A percentile compares a stretch with the other conserved stretches of the same genome.
phyloP scores from a whole-genome alignment of 2,113 vertebrate species.

The Poecile atricapillus region DNA sequence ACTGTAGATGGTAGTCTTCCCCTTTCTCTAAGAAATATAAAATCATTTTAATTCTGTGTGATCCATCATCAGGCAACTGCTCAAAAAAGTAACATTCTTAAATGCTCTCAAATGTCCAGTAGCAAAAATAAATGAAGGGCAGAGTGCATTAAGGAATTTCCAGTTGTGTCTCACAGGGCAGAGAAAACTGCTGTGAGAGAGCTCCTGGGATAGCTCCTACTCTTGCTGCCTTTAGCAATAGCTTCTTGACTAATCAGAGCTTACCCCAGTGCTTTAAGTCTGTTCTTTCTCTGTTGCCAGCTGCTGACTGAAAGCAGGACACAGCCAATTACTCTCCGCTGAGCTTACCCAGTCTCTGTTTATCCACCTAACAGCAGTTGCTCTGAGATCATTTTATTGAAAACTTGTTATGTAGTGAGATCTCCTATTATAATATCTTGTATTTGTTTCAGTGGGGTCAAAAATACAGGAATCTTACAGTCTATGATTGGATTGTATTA shows the following conservation, averaged over 20 bases:
- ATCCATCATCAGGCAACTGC: slow-evolving; percentile 69
- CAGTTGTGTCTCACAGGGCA: slow-evolving; percentile 33
- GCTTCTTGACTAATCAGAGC: slow-evolving; percentile 75
- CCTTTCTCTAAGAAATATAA: slow-evolving; percentile 26
- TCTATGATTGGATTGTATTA: neutral
- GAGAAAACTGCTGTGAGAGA: slow-evolving; percentile 47
- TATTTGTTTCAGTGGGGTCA: slow-evolving; percentile 19
- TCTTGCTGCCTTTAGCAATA: slow-evolving; percentile 60
- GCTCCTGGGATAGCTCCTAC: slow-evolving; percentile 34
- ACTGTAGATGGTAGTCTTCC: slow-evolving; percentile 72
- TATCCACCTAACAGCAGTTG: slow-evolving; percentile 71
- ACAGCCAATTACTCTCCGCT: slow-evolving; percentile 82
- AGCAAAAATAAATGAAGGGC: slow-evolving; percentile 73
- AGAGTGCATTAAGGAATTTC: slow-evolving; percentile 68
- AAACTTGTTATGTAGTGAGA: slow-evolving; percentile 36
- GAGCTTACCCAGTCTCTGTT: slow-evolving; percentile 78
- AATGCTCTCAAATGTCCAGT: slow-evolving; percentile 70
- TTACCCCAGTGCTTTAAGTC: slow-evolving; percentile 71
- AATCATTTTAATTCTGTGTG: slow-evolving; percentile 60
- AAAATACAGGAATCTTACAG: neutral
- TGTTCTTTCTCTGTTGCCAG: slow-evolving; percentile 67
- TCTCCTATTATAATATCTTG: slow-evolving; percentile 15
- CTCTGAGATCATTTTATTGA: slow-evolving; percentile 49
- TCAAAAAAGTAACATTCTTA: slow-evolving; percentile 60
- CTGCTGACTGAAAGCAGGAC: slow-evolving; percentile 75